Conservation (phyloP, 2,888 invertebrate species). For the Iphiclides podalirius region DNA sequence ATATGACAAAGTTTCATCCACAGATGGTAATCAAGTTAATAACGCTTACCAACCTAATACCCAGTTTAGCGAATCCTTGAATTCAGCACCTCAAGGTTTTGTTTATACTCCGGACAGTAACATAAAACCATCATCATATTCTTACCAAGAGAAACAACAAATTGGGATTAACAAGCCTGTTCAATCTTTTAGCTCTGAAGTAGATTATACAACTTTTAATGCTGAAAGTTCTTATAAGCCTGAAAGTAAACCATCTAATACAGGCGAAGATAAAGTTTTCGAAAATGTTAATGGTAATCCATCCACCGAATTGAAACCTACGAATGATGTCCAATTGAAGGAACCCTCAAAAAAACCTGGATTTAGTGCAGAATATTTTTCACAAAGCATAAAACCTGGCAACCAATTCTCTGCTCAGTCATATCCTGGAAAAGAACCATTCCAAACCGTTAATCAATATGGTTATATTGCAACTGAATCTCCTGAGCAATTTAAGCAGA, state of each 20-base stretch:
- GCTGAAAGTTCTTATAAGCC: slow-evolving; percentile 4
- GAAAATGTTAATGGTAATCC: slow-evolving; percentile 11
- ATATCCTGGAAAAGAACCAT: not conserved
- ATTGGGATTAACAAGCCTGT: not conserved
- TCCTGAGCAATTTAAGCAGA: slow-evolving; percentile 5
- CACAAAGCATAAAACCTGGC: not conserved
- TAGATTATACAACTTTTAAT: not conserved
- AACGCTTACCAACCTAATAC: not conserved
- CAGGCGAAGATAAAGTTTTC: slow-evolving; percentile 20
- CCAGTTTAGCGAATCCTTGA: not conserved
- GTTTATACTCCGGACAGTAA: not conserved
- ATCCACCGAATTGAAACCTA: not conserved
- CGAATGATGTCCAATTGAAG: not conserved
- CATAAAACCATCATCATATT: not conserved
- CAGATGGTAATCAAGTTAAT: not conserved
- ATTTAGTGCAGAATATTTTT: slow-evolving; percentile 3
- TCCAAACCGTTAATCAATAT: not conserved
- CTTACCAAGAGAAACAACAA: not conserved
- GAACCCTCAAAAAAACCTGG: slow-evolving; percentile 23
- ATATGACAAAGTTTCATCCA: slow-evolving; percentile 16
- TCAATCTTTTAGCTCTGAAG: slow-evolving; percentile 1
- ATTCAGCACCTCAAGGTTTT: slow-evolving; percentile 3
- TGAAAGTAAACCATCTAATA: slow-evolving; percentile 14
- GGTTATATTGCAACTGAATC: no score
- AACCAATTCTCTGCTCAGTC: slow-evolving; percentile 6